Conservation (phyloP, 2,797 vertebrate genomes). For the Thaleichthys pacificus region DNA sequence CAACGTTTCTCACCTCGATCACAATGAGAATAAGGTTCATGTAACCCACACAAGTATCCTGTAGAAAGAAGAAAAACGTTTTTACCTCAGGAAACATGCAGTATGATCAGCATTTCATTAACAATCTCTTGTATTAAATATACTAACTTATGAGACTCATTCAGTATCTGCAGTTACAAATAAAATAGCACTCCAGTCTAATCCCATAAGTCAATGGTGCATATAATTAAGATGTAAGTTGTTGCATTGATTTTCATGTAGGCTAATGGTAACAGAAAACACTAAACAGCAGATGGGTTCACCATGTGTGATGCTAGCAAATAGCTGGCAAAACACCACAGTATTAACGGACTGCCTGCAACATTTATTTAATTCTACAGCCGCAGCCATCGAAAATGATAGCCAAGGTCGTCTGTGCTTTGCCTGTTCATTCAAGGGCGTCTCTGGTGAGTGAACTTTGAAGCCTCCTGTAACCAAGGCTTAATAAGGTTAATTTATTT, state of each 20-base stretch:
- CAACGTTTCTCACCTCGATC: not conserved
- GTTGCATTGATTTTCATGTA: conserved; percentile 12
- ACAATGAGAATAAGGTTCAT: not conserved
- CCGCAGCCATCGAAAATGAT: conserved; percentile 35
- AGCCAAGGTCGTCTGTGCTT: conserved; percentile 27
- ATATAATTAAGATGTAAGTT: conserved; percentile 8
- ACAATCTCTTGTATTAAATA: not conserved
- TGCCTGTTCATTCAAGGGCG: not conserved
- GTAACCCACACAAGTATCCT: not conserved
- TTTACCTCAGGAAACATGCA: not conserved
- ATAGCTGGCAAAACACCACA: conserved; percentile 37
- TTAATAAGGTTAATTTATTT: too few species aligned
- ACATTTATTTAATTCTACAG: conserved; percentile 33
- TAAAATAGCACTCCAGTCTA: not conserved
- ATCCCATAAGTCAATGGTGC: not conserved
- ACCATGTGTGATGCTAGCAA: conserved; percentile 17
- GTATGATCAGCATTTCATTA: not conserved
- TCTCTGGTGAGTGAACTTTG: not conserved
- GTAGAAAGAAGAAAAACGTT: not conserved
- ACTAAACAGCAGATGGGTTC: conserved; percentile 31
- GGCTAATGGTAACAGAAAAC: conserved; percentile 8
- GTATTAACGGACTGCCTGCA: not conserved
- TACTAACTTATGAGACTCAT: not conserved
- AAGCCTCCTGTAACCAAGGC: too few species aligned
- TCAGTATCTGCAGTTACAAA: not conserved